phyloP scores from a whole-genome alignment of 2,888 invertebrate genomes.

The Ceratothoa steindachneri region DNA sequence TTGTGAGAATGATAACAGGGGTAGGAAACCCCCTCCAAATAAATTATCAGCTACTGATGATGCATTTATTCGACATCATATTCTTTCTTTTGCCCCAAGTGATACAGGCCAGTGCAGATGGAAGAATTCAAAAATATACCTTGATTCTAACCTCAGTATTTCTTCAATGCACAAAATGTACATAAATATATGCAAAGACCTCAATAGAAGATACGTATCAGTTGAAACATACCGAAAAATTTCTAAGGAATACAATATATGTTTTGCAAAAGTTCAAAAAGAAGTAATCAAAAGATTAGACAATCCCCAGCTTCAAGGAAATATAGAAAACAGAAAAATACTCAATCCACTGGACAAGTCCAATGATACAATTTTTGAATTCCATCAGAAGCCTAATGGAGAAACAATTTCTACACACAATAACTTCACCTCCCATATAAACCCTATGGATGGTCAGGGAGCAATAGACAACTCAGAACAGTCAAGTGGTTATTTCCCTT shows the following conservation, averaged over 20 bases:
- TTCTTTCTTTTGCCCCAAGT: not conserved
- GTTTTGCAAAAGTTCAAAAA: not conserved
- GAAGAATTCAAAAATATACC: not conserved
- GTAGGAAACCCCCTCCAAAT: not conserved
- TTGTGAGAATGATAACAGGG: not conserved
- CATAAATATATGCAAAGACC: not conserved
- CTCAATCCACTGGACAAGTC: not conserved
- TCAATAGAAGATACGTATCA: not conserved
- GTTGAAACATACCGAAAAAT: not conserved
- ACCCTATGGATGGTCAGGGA: no score
- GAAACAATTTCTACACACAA: no score
- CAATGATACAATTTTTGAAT: not conserved
- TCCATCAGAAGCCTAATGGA: not conserved
- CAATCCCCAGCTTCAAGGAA: not conserved
- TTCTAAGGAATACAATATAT: not conserved
- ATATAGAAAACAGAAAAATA: not conserved
- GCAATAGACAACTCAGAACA: no score
- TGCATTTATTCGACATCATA: not conserved
- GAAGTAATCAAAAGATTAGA: not conserved
- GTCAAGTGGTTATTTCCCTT: not conserved
- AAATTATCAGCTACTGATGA: not conserved
- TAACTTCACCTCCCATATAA: no score
- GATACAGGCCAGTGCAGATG: not conserved
- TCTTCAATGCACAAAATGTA: not conserved
- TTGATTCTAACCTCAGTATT: not conserved